These are phyloP conservation scores for Patella depressa DNA, from an alignment of 2,888 invertebrate species.

Conservation along the genomic window DNA sequence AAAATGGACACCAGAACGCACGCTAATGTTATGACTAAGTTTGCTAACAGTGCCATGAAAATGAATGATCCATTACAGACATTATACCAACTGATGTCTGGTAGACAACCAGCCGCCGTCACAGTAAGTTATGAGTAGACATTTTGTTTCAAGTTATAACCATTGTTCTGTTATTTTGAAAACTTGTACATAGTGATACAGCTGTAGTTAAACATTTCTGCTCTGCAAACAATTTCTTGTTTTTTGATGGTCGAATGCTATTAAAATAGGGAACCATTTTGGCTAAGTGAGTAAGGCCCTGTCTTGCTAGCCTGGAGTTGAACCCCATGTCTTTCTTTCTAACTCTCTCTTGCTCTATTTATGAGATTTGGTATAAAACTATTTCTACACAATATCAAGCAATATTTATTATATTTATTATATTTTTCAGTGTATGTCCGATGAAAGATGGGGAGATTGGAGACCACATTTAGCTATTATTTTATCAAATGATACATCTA, in stretches of 20 bases:
- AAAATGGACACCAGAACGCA: constrained; percentile 89
- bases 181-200: no score
- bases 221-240: no score
- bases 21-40: constrained; percentile 88
- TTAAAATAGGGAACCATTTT: no score
- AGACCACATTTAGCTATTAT: constrained; percentile 96
- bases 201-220: no score
- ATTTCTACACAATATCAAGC: neutral
- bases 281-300: no score
- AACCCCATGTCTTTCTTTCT: neutral
- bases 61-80: constrained; percentile 92
- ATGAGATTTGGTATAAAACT: neutral
- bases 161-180: no score
- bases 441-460: constrained; percentile 84
- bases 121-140: constrained; percentile 74
- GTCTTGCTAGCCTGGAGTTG: no score
- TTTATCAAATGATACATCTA: constrained; percentile 80
- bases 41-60: constrained; percentile 83
- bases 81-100: constrained; percentile 91
- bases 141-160: no score
- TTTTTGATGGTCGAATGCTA: no score
- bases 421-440: constrained; percentile 69
- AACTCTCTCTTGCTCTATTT: neutral
- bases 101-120: constrained; percentile 83
- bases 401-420: no score